Conservation (phyloP, 2,888 invertebrate genomes). For the Cosmopolites sordidus region DNA sequence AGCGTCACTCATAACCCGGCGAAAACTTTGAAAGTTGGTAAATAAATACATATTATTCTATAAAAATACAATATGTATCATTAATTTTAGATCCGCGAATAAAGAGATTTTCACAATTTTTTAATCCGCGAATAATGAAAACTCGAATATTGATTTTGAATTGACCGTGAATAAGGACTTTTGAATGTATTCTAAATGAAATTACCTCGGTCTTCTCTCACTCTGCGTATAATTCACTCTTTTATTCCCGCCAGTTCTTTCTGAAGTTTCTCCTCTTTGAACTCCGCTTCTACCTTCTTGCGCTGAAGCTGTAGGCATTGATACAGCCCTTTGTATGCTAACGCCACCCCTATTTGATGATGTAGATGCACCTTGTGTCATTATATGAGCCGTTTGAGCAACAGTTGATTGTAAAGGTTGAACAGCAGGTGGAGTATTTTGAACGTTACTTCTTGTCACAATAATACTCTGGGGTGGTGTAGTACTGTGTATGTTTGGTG, state of each 20-base stretch:
- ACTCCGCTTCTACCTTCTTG: slow-evolving; percentile 10
- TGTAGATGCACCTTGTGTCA: not conserved
- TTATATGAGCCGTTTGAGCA: not conserved
- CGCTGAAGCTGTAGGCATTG: slow-evolving; percentile 36
- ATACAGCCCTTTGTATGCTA: slow-evolving; percentile 38
- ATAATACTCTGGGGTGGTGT: slow-evolving; percentile 3
- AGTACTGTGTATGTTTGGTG: slow-evolving; percentile 3
- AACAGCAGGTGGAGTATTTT: not conserved
- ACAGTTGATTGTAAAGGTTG: slow-evolving; percentile 4
- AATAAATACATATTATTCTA: too few species aligned
- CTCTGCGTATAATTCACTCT: slow-evolving; percentile 43
- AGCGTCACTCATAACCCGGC: too few species aligned
- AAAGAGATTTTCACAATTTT: too few species aligned
- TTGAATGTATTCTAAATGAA: too few species aligned
- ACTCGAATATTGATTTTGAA: too few species aligned
- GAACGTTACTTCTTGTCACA: not conserved
- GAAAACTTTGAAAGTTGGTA: too few species aligned
- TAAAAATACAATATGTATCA: too few species aligned
- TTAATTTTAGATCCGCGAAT: too few species aligned
- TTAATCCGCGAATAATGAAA: too few species aligned
- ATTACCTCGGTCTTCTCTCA: slow-evolving; percentile 38
- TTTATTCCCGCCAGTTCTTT: slow-evolving; percentile 8
- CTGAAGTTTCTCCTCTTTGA: not conserved
- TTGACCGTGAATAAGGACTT: too few species aligned
- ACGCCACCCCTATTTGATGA: slow-evolving; percentile 26